Evolutionary conservation across 2,888 invertebrate species (phyloP), one percentile per base, ranked within the genome.

Genomic region (Scaptomyza polygonia): DNA sequence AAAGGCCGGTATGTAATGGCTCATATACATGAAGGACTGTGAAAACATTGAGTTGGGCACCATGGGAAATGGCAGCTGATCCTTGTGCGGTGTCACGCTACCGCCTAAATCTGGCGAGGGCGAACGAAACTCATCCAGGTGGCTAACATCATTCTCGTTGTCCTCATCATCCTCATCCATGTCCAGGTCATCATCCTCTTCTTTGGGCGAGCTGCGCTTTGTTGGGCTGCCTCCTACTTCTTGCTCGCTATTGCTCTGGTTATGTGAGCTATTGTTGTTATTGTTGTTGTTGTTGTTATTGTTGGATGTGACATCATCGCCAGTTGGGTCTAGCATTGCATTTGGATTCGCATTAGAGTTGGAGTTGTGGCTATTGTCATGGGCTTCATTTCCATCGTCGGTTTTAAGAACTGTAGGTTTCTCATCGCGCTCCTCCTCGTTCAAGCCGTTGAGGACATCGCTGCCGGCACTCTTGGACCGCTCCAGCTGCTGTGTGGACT

Each of bases 11-110:
- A 97, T 95, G 90, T 97, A 97, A 90, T 96, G 96, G 85, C 96
- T 96, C 97, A 97, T 97, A 90, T 97, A 97, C 96, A 97, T 96
- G 77, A 97, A 96, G 62, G 96, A 96, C 83, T 97, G 97, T 54
- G 96, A 95, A 90, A 97, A 97, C 96, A 97, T 96, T 0, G 96
- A 95, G 90, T 96, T 96, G 52, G 96, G 96, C 39, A 97, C 96
- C 92, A 97, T 93, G 1, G 97, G 96, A 89, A 97, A 96, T 0
- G 96, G 96, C 88, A 97, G 95, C 61, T 85, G 84, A 67, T 92
- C 92, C 90, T 93, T 80, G 90, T 93, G 80, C 16, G 89, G 79
- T 16, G 73, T 72, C 51, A 90, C 86, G 34, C 73, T 78, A 87
- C 91, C 80, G 0, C 68, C 55, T 52, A 90, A 51, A 2, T 89